Evolutionary conservation across 2,113 vertebrate species (phyloP).

Genomic region (Carlito syrichta): DNA sequence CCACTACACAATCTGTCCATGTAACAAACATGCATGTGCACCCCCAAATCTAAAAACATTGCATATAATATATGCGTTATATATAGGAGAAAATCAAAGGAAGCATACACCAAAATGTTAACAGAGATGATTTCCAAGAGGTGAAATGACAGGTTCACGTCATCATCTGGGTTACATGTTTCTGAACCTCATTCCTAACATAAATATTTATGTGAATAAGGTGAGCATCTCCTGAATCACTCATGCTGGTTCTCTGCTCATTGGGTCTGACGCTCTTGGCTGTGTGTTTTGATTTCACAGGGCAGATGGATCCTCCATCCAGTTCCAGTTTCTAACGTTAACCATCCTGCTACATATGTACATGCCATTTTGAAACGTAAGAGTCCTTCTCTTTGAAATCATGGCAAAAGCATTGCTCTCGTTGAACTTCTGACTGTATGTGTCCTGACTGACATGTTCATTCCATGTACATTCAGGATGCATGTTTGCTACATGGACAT

Average conservation of each 20-base stretch:
- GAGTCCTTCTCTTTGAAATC: not conserved
- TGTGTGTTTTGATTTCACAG: not conserved
- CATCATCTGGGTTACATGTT: not conserved
- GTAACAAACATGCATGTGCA: too few species aligned
- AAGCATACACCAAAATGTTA: not conserved
- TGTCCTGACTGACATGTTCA: not conserved
- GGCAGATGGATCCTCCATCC: not conserved
- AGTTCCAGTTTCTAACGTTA: not conserved
- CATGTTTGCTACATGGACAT: too few species aligned
- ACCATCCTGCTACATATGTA: not conserved
- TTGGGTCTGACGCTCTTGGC: not conserved
- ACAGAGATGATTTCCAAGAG: not conserved
- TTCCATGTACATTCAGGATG: too few species aligned
- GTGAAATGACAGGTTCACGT: not conserved
- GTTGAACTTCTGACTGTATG: not conserved
- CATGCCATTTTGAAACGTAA: not conserved
- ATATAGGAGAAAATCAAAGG: not conserved
- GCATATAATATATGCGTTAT: too few species aligned
- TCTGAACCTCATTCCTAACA: not conserved
- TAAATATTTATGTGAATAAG: too few species aligned
- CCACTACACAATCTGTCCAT: too few species aligned
- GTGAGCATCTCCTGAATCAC: not conserved
- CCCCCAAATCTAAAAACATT: too few species aligned
- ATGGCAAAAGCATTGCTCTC: not conserved
- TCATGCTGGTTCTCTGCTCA: not conserved